Evolutionary conservation across 1,140 invertebrate species (phyloP).

Genomic region (Meteorus sp.): DNA sequence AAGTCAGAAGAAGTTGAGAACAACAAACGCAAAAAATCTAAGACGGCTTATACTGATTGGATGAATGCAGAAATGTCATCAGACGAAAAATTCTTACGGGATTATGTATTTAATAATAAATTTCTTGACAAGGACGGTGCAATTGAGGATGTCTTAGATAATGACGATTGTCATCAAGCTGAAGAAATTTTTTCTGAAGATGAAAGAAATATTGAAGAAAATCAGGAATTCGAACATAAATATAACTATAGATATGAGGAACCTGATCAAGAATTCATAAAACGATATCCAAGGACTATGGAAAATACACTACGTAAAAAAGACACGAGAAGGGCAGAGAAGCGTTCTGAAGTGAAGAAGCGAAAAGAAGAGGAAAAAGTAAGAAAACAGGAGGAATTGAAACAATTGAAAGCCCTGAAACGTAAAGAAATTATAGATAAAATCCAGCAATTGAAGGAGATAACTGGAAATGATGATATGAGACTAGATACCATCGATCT

Average conservation of each 20-base stretch:
- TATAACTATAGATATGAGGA: constrained; percentile 97
- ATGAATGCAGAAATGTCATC: constrained; percentile 76
- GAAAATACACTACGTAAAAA: constrained; percentile 79
- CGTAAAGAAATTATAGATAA: constrained; percentile 89
- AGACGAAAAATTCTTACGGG: constrained; percentile 86
- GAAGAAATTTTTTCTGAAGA: constrained; percentile 78
- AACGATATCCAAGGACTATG: constrained; percentile 85
- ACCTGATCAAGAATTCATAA: constrained; percentile 89
- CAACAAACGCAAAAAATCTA: too few relatives aligned
- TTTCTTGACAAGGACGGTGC: constrained; percentile 65
- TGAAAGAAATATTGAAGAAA: constrained; percentile 76
- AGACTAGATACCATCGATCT: constrained; percentile 62
- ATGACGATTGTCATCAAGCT: constrained; percentile 71
- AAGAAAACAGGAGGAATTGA: constrained; percentile 83
- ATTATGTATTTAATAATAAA: constrained; percentile 90
- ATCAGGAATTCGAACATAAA: constrained; percentile 91
- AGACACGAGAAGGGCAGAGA: constrained; percentile 76
- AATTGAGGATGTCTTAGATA: constrained; percentile 64
- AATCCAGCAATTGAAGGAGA: constrained; percentile 82
- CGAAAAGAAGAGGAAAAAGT: constrained; percentile 83
- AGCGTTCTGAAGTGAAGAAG: constrained; percentile 74
- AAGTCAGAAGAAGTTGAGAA: constrained; percentile 67
- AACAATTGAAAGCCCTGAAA: constrained; percentile 83
- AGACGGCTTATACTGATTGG: too few relatives aligned
- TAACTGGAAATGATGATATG: constrained; percentile 78